Evolutionary conservation across 1,140 invertebrate genomes (phyloP).

Genomic region (Pseudomyrmex sp.): DNA sequence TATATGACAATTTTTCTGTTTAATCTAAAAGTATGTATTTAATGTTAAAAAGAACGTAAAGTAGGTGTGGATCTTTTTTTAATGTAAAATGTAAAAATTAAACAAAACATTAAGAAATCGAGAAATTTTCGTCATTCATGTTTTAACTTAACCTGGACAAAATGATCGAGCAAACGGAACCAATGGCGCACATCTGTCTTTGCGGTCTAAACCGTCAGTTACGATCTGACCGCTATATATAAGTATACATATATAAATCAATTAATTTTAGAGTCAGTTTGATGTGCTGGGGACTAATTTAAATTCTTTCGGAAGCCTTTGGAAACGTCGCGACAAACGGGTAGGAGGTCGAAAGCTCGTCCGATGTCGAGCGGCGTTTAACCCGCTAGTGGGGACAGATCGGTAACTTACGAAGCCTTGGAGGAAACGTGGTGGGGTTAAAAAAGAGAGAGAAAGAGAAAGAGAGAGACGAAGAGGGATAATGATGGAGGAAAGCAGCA

Average conservation of each 20-base stretch:
- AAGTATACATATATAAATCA: constrained; percentile 78
- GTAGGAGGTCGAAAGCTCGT: constrained; percentile 54
- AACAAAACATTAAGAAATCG: neutral
- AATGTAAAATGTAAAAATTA: neutral
- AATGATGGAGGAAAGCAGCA: constrained; percentile 69
- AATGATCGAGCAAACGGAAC: neutral
- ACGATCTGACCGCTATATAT: constrained; percentile 21
- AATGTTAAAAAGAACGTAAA: neutral
- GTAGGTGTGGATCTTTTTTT: too few relatives aligned
- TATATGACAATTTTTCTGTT: constrained; percentile 29
- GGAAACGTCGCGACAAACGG: constrained; percentile 71
- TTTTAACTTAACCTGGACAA: neutral
- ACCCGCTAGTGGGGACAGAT: constrained; percentile 58
- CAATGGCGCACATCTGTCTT: neutral
- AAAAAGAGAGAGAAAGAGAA: constrained; percentile 20
- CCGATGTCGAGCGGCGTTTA: constrained; percentile 53
- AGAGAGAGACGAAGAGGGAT: constrained; percentile 14
- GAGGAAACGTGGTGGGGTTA: constrained; percentile 53
- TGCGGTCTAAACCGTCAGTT: neutral
- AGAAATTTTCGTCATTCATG: neutral
- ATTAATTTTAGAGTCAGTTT: constrained; percentile 84
- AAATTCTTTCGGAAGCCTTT: constrained; percentile 83
- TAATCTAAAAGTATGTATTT: constrained; percentile 35
- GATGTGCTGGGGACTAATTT: constrained; percentile 82
- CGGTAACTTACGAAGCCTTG: constrained; percentile 65